Base-by-base conservation (phyloP, 2,113 vertebrate species). In the Strix uralensis region DNA sequence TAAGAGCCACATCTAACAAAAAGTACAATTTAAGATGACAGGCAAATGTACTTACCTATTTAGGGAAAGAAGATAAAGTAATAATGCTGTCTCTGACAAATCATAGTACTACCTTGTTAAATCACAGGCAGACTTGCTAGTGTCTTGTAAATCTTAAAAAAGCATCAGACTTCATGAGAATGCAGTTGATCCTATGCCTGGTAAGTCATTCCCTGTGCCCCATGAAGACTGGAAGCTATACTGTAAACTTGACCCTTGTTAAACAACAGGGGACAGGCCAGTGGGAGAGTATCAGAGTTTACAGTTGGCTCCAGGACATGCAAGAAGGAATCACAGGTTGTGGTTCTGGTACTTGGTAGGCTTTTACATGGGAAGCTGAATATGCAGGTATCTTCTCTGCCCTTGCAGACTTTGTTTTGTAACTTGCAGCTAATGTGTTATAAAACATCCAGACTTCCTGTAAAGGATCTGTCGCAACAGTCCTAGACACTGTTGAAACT, bases 161-260 rank as follows among this genome's bases (percentile, higher is more conserved):
- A 78, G 9, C 14, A 25, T 66, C 10, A 38, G 13, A 6, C 73
- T 86, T 86, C 38, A 21, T 49, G 30, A 66, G n/a, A 80, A 14
- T 0, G 0, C 3, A 29, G 7, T 66, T 86, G 54, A 26, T 62
- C 32, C 17, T 92, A 1, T 86, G 30, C 42, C 27, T 90, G 49
- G 30, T 30, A 77, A 72, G 34, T 84, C 9, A 11, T 84, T 86
- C 34, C 6, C 7, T 88, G n/a, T 72, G 23, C 1, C 7, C 10
- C 8, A 25, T 42, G 15, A 71, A 51, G 47, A 29, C 36, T 49
- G 17, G 30, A 90, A 79, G 36, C n/a, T 74, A 6, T 57, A 55
- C 13, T 49, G 34, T 55, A 34, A 81, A 46, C 32, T 63, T 87
- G 32, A 47, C 23, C 7, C 29, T 44, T 32, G 11, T 54, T 79